A percentile compares a stretch with the other conserved stretches of the same genome.
Conservation (phyloP, 2,113 vertebrate species). For the Leptobrachium leishanense region DNA sequence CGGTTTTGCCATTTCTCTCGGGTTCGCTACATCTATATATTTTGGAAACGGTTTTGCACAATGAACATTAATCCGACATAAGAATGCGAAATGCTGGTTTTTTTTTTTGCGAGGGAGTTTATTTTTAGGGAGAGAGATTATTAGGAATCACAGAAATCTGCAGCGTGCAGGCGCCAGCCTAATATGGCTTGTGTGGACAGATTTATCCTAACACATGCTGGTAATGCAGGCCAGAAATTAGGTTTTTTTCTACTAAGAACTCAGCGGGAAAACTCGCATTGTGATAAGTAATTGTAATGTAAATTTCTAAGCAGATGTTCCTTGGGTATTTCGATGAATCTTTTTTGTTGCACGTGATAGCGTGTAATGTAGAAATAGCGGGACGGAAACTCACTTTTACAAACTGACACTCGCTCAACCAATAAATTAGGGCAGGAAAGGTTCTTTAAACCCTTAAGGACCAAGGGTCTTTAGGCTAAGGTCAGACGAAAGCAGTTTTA, state of each 20-base stretch:
- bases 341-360: slow-evolving; percentile 16
- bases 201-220: slow-evolving; percentile 37
- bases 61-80: neutral
- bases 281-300: slow-evolving; percentile 41
- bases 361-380: neutral
- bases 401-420: no score
- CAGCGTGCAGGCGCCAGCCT: slow-evolving; percentile 22
- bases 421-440: no score
- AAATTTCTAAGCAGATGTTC: slow-evolving; percentile 30
- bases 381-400: no score
- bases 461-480: no score
- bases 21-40: neutral
- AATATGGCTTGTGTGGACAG: slow-evolving; percentile 20
- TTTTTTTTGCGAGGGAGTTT: slow-evolving; percentile 17
- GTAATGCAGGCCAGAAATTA: slow-evolving; percentile 33
- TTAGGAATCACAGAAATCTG: slow-evolving; percentile 16
- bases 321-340: slow-evolving; percentile 23
- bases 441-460: no score
- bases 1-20: neutral
- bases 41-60: neutral
- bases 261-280: slow-evolving; percentile 37
- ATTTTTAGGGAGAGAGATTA: slow-evolving; percentile 35
- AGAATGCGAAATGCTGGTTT: neutral
- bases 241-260: slow-evolving; percentile 32
- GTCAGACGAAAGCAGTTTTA: no score